These are phyloP conservation scores for Tiaroga cobitis DNA, from an alignment of 2,797 vertebrate species.

Conservation along the genomic window DNA sequence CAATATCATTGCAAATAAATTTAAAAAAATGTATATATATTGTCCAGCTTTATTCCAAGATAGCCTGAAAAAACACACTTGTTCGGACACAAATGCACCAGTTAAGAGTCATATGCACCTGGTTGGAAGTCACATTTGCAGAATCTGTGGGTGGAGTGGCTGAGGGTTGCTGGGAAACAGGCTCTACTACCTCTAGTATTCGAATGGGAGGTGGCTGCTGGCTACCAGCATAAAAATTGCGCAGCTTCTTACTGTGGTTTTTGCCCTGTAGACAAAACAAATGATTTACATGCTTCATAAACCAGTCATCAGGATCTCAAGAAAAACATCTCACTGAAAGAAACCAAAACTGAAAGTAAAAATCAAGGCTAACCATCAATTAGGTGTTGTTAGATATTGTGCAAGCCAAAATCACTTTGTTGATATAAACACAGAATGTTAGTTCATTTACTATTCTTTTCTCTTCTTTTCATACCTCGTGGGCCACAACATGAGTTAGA, in stretches of 20 bases:
- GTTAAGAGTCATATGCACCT: constrained; percentile 66
- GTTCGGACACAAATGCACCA: background rate
- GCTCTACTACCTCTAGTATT: constrained; percentile 83
- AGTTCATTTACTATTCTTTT: background rate
- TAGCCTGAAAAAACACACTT: constrained; percentile 34
- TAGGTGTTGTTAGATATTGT: background rate
- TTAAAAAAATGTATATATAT: background rate
- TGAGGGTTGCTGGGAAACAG: constrained; percentile 78
- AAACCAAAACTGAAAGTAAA: constrained; percentile 18
- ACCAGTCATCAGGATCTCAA: background rate
- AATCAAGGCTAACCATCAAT: background rate
- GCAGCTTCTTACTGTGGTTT: constrained; percentile 97
- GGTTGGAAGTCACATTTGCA: constrained; percentile 72
- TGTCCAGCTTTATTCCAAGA: background rate
- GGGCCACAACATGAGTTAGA: constrained; percentile 40
- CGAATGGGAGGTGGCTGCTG: constrained; percentile 91
- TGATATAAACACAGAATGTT: background rate
- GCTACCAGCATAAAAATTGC: constrained; percentile 95
- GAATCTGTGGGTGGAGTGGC: constrained; percentile 78
- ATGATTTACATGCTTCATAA: background rate
- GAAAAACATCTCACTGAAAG: constrained; percentile 21
- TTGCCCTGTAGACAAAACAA: constrained; percentile 84
- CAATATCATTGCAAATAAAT: background rate
- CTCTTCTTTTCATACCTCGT: background rate
- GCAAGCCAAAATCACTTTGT: background rate